Evolutionary conservation across 2,888 invertebrate species (phyloP).

Genomic region (Apoda limacodes): DNA sequence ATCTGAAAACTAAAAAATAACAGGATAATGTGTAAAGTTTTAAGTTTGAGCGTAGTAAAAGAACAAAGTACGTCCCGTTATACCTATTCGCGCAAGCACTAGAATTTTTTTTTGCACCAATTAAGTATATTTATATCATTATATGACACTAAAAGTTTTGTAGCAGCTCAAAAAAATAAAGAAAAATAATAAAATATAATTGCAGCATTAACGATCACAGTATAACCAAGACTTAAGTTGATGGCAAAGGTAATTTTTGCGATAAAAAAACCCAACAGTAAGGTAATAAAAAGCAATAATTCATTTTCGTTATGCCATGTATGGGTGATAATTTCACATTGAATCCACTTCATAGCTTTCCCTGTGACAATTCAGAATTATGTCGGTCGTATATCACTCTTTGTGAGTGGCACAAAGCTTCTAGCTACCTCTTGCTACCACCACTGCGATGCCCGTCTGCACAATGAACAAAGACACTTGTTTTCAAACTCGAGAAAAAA

Average conservation of each 20-base stretch:
- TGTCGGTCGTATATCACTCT: slow-evolving; percentile 67
- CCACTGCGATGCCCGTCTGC: slow-evolving; percentile 47
- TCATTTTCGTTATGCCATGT: slow-evolving; percentile 67
- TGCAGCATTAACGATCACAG: not conserved
- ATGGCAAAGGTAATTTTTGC: slow-evolving; percentile 33
- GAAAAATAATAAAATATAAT: too few species aligned
- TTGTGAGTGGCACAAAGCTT: slow-evolving; percentile 62
- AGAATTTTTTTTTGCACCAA: too few species aligned
- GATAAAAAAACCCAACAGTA: slow-evolving; percentile 35
- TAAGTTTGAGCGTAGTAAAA: too few species aligned
- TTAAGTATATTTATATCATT: too few species aligned
- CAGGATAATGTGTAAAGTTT: too few species aligned
- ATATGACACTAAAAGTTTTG: too few species aligned
- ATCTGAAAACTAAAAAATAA: too few species aligned
- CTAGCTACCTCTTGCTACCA: slow-evolving; percentile 53
- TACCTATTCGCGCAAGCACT: too few species aligned
- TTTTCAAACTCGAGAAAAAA: slow-evolving; percentile 58
- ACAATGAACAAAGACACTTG: slow-evolving; percentile 59
- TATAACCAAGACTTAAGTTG: not conserved
- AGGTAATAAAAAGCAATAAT: slow-evolving; percentile 59
- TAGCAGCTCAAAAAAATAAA: too few species aligned
- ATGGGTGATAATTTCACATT: slow-evolving; percentile 66
- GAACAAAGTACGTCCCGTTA: too few species aligned
- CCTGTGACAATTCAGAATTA: slow-evolving; percentile 60
- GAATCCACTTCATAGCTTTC: slow-evolving; percentile 41